A percentile compares a stretch with the other conserved stretches of the same genome.
These are phyloP conservation scores for Rotaria sp. DNA, from an alignment of 2,888 invertebrate genomes.

Conservation along the genomic window DNA sequence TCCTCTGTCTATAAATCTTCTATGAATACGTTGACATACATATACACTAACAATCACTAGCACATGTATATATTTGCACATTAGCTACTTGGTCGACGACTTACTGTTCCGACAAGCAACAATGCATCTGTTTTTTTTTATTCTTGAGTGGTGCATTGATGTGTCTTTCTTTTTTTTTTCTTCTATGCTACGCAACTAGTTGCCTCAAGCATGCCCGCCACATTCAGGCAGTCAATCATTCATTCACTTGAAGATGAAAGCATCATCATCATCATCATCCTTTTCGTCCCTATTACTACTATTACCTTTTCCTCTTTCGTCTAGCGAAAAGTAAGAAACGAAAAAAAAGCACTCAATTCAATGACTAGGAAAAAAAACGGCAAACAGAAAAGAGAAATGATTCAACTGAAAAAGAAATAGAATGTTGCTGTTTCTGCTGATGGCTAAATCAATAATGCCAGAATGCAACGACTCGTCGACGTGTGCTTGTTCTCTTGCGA, in stretches of 20 bases:
- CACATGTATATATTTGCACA: background rate
- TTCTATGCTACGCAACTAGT: background rate
- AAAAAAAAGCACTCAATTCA: background rate
- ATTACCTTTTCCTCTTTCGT: background rate
- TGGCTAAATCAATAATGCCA: background rate
- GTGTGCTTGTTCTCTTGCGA: background rate
- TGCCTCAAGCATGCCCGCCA: background rate
- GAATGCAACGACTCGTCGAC: background rate
- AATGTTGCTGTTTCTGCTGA: background rate
- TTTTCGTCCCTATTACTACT: background rate
- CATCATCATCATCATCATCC: conserved; percentile 19
- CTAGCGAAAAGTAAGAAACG: background rate
- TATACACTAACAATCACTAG: background rate
- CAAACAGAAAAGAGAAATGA: background rate
- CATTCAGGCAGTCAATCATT: background rate
- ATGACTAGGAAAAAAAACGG: background rate
- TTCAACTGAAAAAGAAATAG: background rate
- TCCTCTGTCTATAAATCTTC: background rate
- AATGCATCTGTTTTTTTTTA: conserved; percentile 8
- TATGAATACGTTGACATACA: background rate
- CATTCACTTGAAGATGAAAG: conserved; percentile 12
- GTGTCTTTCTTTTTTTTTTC: conserved; percentile 1
- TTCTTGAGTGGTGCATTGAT: background rate
- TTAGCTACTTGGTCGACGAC: background rate
- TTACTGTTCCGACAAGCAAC: background rate